Evolutionary conservation across 1,140 invertebrate species (phyloP).

Genomic region (Pantala flavescens): DNA sequence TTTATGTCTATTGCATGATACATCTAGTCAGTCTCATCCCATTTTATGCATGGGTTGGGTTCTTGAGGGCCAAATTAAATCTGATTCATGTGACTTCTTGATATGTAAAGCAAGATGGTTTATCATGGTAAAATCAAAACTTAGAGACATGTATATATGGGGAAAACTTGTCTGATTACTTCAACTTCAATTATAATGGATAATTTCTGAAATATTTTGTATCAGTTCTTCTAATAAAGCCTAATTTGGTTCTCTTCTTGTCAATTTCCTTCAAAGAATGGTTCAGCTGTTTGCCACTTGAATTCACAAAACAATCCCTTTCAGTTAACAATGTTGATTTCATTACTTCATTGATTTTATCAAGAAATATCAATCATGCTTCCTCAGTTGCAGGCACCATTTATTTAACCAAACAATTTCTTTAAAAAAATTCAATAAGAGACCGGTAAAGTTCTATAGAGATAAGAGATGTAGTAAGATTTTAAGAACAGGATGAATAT

Average conservation of each 20-base stretch:
- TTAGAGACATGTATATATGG: no score
- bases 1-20: background rate
- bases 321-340: background rate
- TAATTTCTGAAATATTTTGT: no score
- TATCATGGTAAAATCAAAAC: no score
- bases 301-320: background rate
- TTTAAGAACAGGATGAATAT: no score
- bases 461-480: background rate
- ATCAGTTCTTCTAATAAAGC: no score
- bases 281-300: no score
- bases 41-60: background rate
- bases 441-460: background rate
- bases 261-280: no score
- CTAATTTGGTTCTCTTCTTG: no score
- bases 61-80: background rate
- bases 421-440: background rate
- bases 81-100: background rate
- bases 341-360: background rate
- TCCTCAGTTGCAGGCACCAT: background rate
- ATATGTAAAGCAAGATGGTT: background rate
- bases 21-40: background rate
- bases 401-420: background rate
- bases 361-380: background rate
- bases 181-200: no score
- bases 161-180: no score